Evolutionary conservation across 1,140 invertebrate species (phyloP), one percentile per base, ranked within the genome.

Genomic region (Potamilus streckersoni): DNA sequence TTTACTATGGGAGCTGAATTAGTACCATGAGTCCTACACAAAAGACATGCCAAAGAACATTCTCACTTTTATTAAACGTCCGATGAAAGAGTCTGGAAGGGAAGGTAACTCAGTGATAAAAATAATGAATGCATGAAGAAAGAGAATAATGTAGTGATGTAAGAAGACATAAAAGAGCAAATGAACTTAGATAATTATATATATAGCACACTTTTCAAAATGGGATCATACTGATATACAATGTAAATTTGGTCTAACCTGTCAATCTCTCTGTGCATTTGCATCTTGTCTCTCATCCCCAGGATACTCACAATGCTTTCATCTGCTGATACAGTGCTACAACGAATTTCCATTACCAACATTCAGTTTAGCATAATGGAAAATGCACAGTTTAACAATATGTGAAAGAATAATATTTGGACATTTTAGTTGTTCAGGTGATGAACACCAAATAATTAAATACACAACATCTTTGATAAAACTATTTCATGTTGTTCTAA

Each of bases 201-300:
- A 49, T 11, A 49, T 19, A 73, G 31, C 12, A 8, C 23, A 73
- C 2, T 23, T 55, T 3, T 59, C 19, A 19, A 49, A 23, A 49
- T n/a, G 15, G 31, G 17, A 27, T 16, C 38, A 20, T 15, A 23
- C 49, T 65, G 64, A 27, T 63, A 13, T 20, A 31, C 19, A 58
- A 23, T 64, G 15, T 31, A 49, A 76, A 17, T 58, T 16, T 58
- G 6, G 19, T 74, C 82, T 75, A 82, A 87, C 85, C 84, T 86
- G 80, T 89, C 87, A 63, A 89, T 80, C 73, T 88, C 86, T 71
- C 88, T 74, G 71, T 82, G 81, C 74, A 85, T 86, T 67, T 83
- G 80, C 6, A 88, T 81, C 69, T 84, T 86, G 69, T 88, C 87
- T 71, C 86, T 87, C 71, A 85, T 71, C 4, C 82, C 71, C 19